Conservation (phyloP, 1,140 invertebrate genomes). For the Zaprionus davidi region DNA sequence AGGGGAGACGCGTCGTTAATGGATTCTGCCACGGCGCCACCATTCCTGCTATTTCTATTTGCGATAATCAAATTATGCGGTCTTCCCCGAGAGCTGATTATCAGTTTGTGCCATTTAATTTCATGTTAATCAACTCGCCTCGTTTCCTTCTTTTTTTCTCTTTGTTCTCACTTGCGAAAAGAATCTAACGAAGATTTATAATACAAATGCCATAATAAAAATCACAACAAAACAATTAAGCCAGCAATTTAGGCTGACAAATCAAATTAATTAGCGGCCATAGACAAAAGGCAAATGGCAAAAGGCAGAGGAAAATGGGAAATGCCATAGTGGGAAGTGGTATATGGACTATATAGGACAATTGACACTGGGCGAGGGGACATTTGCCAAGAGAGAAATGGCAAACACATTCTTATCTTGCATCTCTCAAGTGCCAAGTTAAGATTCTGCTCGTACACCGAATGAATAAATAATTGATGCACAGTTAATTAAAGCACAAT, state of each 20-base stretch:
- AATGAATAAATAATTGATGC: constrained; percentile 4
- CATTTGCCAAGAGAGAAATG: neutral
- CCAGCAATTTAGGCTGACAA: constrained; percentile 44
- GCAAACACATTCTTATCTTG: neutral
- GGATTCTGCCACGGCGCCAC: constrained; percentile 21
- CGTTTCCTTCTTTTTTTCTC: neutral
- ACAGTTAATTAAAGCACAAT: neutral
- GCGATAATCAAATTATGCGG: constrained; percentile 45
- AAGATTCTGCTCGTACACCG: neutral
- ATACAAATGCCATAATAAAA: constrained; percentile 28
- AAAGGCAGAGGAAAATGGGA: constrained; percentile 7
- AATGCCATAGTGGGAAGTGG: neutral
- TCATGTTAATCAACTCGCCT: constrained; percentile 37
- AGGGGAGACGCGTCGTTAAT: constrained; percentile 6
- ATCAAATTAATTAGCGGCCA: constrained; percentile 55
- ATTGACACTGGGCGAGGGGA: neutral
- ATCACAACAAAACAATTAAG: constrained; percentile 47
- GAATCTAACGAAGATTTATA: constrained; percentile 50
- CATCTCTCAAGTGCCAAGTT: neutral
- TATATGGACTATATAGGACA: neutral
- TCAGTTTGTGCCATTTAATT: constrained; percentile 30
- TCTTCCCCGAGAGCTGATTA: constrained; percentile 25
- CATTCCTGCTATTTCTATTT: constrained; percentile 31
- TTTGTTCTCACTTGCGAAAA: constrained; percentile 13
- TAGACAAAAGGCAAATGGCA: constrained; percentile 21